Evolutionary conservation across 1,140 invertebrate genomes (phyloP), one percentile per base, ranked within the genome.

Genomic region (Conopomorpha cramerella): DNA sequence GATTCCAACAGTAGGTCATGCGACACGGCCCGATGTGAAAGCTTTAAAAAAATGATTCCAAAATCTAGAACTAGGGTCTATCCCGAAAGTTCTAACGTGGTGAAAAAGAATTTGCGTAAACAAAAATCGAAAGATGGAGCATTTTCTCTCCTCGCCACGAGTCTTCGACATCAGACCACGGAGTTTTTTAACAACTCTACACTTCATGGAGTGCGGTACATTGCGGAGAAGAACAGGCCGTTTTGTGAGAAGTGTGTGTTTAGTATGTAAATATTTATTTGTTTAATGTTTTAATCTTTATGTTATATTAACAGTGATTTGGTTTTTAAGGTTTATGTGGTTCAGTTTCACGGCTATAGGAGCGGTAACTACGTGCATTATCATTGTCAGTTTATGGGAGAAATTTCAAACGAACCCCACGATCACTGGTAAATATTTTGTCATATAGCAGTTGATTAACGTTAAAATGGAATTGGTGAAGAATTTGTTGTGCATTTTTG

Each of bases 391-490:
- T 43, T 74, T 90, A 13, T 88, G 86, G 86, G 81, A 86, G 43
- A 90, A 89, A 55, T 91, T 90, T 64, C 86, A 88, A 77, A 89
- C 86, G 0, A 87, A 87, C 67, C 88, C 88, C 1, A 90, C 87
- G 0, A 87, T 90, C n/a, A 90, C 86, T 12, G 87, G 82, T 74
- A 43, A 46, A 38, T 38, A 19, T 16, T 23, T 18, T 13, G 18
- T 3, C 6, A 14, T 33, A 33, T n/a, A n/a, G n/a, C n/a, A n/a
- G n/a, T n/a, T n/a, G n/a, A n/a, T n/a, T n/a, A n/a, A n/a, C n/a
- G n/a, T n/a, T n/a, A n/a, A n/a, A n/a, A n/a, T n/a, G n/a, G n/a
- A n/a, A n/a, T n/a, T n/a, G n/a, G n/a, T n/a, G n/a, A n/a, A n/a
- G n/a, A n/a, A n/a, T n/a, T n/a, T n/a, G n/a, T n/a, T n/a, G n/a